Conservation (phyloP, 1,140 invertebrate species). For the Cataglyphis hispanica region DNA sequence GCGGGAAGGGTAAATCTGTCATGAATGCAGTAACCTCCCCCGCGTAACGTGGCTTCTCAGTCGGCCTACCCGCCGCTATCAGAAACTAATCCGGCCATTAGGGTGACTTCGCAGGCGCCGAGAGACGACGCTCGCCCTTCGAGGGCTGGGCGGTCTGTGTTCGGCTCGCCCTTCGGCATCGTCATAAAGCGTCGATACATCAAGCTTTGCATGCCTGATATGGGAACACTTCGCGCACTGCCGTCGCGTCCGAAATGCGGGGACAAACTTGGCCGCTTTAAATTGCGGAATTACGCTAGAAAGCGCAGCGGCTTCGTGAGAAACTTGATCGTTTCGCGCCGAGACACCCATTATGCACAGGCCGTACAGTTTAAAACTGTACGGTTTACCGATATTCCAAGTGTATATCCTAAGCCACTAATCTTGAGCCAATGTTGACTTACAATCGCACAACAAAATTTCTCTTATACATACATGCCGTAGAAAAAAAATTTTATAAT, state of each 20-base stretch:
- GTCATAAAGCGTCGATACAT: slow-evolving; percentile 86
- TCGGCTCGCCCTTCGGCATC: slow-evolving; percentile 75
- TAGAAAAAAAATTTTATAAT: too few relatives aligned
- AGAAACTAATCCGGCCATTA: slow-evolving; percentile 85
- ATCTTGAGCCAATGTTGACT: too few relatives aligned
- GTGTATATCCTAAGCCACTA: background rate
- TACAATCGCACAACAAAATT: too few relatives aligned
- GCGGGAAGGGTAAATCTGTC: slow-evolving; percentile 62
- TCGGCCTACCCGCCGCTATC: slow-evolving; percentile 76
- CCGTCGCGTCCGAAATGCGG: slow-evolving; percentile 49
- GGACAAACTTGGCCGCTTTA: slow-evolving; percentile 61
- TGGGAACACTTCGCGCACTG: slow-evolving; percentile 79
- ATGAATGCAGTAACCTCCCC: slow-evolving; percentile 76
- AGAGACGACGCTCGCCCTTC: slow-evolving; percentile 71
- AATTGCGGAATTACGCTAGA: slow-evolving; percentile 70
- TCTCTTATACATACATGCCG: too few relatives aligned
- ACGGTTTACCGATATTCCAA: background rate
- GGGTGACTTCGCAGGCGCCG: slow-evolving; percentile 81
- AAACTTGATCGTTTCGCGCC: slow-evolving; percentile 35
- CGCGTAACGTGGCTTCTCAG: slow-evolving; percentile 71
- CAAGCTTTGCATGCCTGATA: slow-evolving; percentile 87
- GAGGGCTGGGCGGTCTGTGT: slow-evolving; percentile 84
- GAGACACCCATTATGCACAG: slow-evolving; percentile 28
- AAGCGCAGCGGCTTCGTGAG: slow-evolving; percentile 63
- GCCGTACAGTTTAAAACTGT: slow-evolving; percentile 5